These are phyloP conservation scores for Ecliptopera silaceata DNA, from an alignment of 2,888 invertebrate genomes.

Conservation along the genomic window DNA sequence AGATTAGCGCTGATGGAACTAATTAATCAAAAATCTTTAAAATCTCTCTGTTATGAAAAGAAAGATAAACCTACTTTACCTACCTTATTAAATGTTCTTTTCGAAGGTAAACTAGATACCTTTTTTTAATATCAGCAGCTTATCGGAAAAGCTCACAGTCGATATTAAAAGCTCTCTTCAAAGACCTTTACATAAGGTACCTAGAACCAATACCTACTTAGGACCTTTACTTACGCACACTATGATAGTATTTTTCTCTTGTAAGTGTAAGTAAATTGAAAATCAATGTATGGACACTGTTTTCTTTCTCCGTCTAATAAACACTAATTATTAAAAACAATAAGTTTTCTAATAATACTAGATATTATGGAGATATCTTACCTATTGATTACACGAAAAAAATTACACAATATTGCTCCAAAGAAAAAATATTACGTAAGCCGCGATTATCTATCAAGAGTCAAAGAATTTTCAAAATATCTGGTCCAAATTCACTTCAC, in stretches of 20 bases:
- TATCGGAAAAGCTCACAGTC: constrained; percentile 5
- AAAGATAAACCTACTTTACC: not conserved
- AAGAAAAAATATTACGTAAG: constrained; percentile 57
- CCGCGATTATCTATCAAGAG: constrained; percentile 31
- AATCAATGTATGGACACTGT: constrained; percentile 19
- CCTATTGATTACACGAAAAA: constrained; percentile 36
- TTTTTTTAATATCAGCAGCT: constrained; percentile 1
- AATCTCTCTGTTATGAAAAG: no score
- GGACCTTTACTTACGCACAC: not conserved
- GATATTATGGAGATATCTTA: constrained; percentile 16
- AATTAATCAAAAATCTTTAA: no score
- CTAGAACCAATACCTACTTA: not conserved
- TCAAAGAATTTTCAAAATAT: constrained; percentile 32
- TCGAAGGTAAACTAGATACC: no score
- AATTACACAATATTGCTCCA: constrained; percentile 44
- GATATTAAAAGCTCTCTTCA: constrained; percentile 2
- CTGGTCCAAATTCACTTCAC: constrained; percentile 40
- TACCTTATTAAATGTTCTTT: not conserved
- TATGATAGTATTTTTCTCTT: constrained; percentile 3
- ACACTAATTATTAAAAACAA: not conserved
- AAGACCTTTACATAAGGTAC: not conserved
- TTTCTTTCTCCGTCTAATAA: no score
- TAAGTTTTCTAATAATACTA: not conserved
- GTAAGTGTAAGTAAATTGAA: constrained; percentile 13
- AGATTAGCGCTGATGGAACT: no score